A percentile compares a stretch with the other conserved stretches of the same genome.
These are phyloP conservation scores for Chloroclystis v-ata DNA, from an alignment of 2,888 invertebrate genomes.

Conservation along the genomic window DNA sequence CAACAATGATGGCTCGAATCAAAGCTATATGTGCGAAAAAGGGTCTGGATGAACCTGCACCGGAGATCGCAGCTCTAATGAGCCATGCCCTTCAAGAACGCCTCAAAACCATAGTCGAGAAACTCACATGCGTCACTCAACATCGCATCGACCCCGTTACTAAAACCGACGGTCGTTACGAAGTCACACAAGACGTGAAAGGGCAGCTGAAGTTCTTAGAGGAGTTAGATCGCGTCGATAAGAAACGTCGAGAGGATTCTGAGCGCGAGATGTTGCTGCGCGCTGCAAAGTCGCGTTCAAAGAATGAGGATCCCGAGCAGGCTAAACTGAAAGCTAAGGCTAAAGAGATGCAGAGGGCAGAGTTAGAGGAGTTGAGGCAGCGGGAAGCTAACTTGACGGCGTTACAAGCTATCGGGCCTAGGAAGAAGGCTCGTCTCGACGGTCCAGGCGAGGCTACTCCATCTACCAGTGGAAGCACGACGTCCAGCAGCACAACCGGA, in stretches of 20 bases:
- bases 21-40: conserved; percentile 85
- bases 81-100: conserved; percentile 97
- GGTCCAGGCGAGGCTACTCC: conserved; percentile 65
- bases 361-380: conserved; percentile 95
- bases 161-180: conserved; percentile 93
- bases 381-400: conserved; percentile 97
- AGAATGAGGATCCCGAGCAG: conserved; percentile 98
- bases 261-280: conserved; percentile 95
- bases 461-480: conserved; percentile 41
- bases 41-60: conserved; percentile 89
- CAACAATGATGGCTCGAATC: conserved; percentile 86
- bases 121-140: conserved; percentile 94
- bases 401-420: conserved; percentile 95
- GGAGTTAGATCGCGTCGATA: conserved; percentile 95
- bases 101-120: conserved; percentile 93
- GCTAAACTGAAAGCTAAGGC: conserved; percentile 96
- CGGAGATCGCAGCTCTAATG: conserved; percentile 92
- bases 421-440: conserved; percentile 93
- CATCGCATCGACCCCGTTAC: conserved; percentile 93
- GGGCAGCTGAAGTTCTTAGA: conserved; percentile 98
- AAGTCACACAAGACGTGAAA: conserved; percentile 91
- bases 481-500: conserved; percentile 35
- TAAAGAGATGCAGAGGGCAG: conserved; percentile 96
- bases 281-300: conserved; percentile 96
- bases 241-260: conserved; percentile 95